A percentile compares a stretch with the other conserved stretches of the same genome.
Evolutionary conservation across 2,888 invertebrate species (phyloP).

Genomic region (Agrochola circellaris): DNA sequence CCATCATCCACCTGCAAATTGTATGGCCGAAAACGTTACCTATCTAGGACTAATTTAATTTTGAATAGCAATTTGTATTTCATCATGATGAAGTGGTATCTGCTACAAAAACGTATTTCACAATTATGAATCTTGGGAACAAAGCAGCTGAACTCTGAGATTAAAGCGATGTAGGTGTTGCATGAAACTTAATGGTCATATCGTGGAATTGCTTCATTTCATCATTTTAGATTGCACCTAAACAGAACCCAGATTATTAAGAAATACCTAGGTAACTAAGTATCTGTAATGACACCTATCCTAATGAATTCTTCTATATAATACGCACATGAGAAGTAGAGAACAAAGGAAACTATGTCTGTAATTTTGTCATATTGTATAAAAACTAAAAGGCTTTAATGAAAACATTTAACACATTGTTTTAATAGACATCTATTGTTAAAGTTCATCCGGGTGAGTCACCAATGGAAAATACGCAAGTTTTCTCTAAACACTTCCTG

Average conservation of each 20-base stretch:
- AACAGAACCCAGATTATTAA: conserved; percentile 32
- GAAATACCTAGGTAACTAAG: conserved; percentile 33
- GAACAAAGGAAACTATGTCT: conserved; percentile 33
- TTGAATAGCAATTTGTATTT: conserved; percentile 60
- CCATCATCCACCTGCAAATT: conserved; percentile 47
- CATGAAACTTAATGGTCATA: conserved; percentile 48
- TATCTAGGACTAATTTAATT: conserved; percentile 56
- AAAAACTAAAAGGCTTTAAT: conserved; percentile 27
- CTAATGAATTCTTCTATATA: conserved; percentile 17
- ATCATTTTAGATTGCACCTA: conserved; percentile 43
- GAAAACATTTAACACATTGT: conserved; percentile 49
- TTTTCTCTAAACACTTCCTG: conserved; percentile 80
- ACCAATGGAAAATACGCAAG: conserved; percentile 71
- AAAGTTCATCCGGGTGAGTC: conserved; percentile 70
- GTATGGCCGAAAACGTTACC: conserved; percentile 32
- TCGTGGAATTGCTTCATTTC: conserved; percentile 53
- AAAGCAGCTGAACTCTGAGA: conserved; percentile 43
- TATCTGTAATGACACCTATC: conserved; percentile 33
- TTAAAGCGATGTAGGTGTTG: conserved; percentile 52
- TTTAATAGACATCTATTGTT: conserved; percentile 63
- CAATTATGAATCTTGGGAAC: conserved; percentile 60
- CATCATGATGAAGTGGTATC: conserved; percentile 47
- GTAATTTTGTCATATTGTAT: conserved; percentile 15
- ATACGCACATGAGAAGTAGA: conserved; percentile 14
- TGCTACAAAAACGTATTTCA: conserved; percentile 53